Conservation (phyloP, 1,140 invertebrate genomes). For the Caenorhabditis inopinata region DNA sequence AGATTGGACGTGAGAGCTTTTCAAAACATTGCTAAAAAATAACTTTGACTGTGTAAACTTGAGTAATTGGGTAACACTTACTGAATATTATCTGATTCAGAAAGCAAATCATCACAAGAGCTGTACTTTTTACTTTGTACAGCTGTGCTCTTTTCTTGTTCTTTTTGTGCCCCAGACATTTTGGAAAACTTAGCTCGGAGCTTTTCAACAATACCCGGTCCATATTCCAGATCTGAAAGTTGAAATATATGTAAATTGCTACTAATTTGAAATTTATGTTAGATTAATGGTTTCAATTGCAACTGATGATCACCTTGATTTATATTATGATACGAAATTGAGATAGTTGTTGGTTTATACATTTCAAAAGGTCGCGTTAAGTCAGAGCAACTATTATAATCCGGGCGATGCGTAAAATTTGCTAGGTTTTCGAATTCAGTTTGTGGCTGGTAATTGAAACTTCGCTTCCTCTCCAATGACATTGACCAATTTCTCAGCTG, state of each 20-base stretch:
- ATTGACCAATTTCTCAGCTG: background rate
- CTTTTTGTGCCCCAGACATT: constrained; percentile 21
- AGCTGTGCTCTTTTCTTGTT: background rate
- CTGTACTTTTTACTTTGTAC: constrained; percentile 2
- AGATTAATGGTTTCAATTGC: background rate
- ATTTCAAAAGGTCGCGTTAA: constrained; percentile 4
- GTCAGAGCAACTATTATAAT: constrained; percentile 9
- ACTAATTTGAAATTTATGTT: background rate
- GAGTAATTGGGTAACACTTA: background rate
- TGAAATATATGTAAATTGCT: background rate
- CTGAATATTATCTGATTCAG: background rate
- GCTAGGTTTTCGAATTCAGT: background rate
- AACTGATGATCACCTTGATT: background rate
- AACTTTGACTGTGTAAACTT: background rate
- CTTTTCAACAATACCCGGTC: constrained; percentile 47
- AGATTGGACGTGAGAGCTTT: background rate
- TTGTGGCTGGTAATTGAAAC: background rate
- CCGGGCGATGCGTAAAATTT: background rate
- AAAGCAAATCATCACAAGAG: constrained; percentile 1
- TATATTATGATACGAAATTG: background rate
- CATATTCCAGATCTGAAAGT: constrained; percentile 46
- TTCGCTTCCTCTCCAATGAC: background rate
- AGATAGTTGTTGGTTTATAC: constrained; percentile 27
- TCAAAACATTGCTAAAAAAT: background rate
- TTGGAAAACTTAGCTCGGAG: constrained; percentile 43